These are phyloP conservation scores for Popillia japonica DNA, from an alignment of 1,140 invertebrate species.

Conservation along the genomic window DNA sequence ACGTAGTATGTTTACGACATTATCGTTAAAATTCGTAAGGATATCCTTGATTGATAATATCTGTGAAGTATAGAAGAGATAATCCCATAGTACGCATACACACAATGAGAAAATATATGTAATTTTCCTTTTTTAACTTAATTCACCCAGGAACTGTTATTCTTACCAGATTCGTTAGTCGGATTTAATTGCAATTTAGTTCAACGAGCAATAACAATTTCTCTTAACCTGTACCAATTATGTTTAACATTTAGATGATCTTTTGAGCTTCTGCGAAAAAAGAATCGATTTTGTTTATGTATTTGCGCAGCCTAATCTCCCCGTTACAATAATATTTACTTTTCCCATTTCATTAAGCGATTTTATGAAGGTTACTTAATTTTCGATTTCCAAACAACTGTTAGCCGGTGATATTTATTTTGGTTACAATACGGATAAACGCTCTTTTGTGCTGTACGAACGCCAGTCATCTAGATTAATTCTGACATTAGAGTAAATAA, in stretches of 20 bases:
- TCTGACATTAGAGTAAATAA: no score
- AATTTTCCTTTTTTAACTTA: neutral
- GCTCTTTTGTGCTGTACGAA: neutral
- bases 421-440: neutral
- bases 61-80: neutral
- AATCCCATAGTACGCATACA: neutral
- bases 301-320: neutral
- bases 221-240: neutral
- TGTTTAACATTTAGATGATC: neutral
- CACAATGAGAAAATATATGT: neutral
- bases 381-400: neutral
- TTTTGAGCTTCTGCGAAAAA: neutral
- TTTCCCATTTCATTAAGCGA: constrained; percentile 4
- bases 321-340: constrained; percentile 4
- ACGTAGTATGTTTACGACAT: neutral
- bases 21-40: constrained; percentile 15
- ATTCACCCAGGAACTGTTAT: neutral
- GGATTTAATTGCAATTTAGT: neutral
- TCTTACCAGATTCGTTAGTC: neutral
- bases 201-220: neutral
- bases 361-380: constrained; percentile 12
- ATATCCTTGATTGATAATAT: constrained; percentile 27
- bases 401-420: neutral
- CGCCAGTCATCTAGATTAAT: neutral
- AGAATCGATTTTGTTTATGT: neutral